Conservation (phyloP, 2,888 invertebrate genomes). For the Julus scandinavius region DNA sequence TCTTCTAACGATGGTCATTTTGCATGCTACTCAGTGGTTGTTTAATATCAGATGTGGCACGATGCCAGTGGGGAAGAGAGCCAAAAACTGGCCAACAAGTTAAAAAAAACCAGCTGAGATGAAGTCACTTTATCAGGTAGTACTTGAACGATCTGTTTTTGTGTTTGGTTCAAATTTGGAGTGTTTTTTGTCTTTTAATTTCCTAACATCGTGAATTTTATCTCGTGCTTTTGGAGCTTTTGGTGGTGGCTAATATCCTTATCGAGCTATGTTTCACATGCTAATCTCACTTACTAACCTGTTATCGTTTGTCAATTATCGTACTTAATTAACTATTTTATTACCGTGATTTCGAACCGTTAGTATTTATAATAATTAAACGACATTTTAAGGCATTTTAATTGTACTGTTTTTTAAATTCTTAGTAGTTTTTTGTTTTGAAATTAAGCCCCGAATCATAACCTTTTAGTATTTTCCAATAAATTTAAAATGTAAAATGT, state of each 20-base stretch:
- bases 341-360: too few relatives aligned
- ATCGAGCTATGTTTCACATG: not conserved
- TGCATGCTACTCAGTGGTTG: not conserved
- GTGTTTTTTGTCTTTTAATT: not conserved
- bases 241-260: slow-evolving; percentile 27
- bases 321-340: too few relatives aligned
- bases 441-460: too few relatives aligned
- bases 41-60: slow-evolving; percentile 23
- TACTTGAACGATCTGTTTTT: slow-evolving; percentile 7
- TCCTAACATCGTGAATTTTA: not conserved
- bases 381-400: too few relatives aligned
- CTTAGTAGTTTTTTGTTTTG: too few relatives aligned
- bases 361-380: too few relatives aligned
- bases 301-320: too few relatives aligned
- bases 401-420: too few relatives aligned
- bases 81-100: not conserved
- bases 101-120: not conserved
- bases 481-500: too few relatives aligned
- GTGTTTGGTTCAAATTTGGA: not conserved
- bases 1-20: not conserved
- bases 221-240: not conserved
- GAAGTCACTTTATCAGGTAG: slow-evolving; percentile 2
- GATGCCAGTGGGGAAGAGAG: slow-evolving; percentile 11
- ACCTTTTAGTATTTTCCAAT: too few relatives aligned
- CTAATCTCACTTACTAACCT: too few relatives aligned